Percentiles rank a stretch among this genome's conserved stretches.
phyloP scores from a whole-genome alignment of 2,113 vertebrate species.

The Chamaea fasciata region DNA sequence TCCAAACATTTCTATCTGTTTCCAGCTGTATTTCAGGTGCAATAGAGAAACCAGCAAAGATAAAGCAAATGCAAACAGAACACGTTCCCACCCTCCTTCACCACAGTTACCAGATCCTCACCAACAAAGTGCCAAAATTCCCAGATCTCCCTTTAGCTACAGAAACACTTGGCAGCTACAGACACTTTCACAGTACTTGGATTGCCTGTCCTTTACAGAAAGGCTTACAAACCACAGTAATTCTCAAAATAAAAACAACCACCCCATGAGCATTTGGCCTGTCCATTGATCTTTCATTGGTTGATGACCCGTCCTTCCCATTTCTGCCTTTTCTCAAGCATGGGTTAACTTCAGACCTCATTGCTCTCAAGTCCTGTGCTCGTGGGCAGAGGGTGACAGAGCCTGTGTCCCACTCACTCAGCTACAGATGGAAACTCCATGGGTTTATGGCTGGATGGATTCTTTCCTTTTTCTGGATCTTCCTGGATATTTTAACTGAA shows the following conservation, averaged over 20 bases:
- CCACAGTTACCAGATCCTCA: neutral
- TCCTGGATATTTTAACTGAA: neutral
- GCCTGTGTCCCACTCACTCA: neutral
- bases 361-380: accelerated
- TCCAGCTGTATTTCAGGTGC: neutral
- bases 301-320: neutral
- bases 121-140: neutral
- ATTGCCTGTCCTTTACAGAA: neutral
- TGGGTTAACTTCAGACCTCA: neutral
- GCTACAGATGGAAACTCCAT: neutral
- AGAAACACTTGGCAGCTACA: neutral
- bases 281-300: neutral
- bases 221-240: neutral
- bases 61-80: neutral
- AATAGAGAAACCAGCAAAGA: neutral
- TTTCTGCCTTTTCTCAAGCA: neutral
- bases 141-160: neutral
- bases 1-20: neutral
- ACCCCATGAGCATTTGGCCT: neutral
- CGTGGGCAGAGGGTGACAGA: neutral
- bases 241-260: neutral
- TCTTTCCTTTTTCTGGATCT: neutral
- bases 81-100: neutral
- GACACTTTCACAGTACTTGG: neutral
- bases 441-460: neutral